These are phyloP conservation scores for Rhodophaea formosa DNA, from an alignment of 2,888 invertebrate genomes.

Conservation along the genomic window DNA sequence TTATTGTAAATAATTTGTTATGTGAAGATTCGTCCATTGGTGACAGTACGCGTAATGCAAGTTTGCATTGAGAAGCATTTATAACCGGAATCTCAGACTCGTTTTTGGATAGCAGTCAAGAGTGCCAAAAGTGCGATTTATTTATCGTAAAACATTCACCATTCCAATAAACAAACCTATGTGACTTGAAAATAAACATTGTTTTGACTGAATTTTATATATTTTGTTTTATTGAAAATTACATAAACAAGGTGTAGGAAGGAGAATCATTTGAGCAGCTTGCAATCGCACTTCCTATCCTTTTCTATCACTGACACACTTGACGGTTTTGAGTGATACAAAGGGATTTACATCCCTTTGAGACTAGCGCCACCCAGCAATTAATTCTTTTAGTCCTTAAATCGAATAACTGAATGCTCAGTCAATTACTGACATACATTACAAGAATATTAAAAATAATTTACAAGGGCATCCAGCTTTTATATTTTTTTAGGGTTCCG, in stretches of 20 bases:
- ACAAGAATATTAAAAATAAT: no score
- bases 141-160: slow-evolving; percentile 54
- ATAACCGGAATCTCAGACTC: slow-evolving; percentile 64
- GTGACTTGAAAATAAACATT: slow-evolving; percentile 63
- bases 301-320: no score
- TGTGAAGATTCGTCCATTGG: slow-evolving; percentile 61
- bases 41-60: slow-evolving; percentile 32
- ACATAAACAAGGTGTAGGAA: neutral
- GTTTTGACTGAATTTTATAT: slow-evolving; percentile 70
- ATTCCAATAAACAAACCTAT: slow-evolving; percentile 69
- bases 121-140: slow-evolving; percentile 69
- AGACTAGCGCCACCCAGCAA: no score
- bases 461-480: no score
- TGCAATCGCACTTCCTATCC: no score
- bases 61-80: slow-evolving; percentile 61
- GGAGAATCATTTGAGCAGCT: neutral
- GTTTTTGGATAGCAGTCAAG: slow-evolving; percentile 46
- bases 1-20: slow-evolving; percentile 74
- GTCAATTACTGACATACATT: no score
- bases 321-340: no score
- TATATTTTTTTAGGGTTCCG: no score
- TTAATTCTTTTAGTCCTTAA: no score
- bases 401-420: no score
- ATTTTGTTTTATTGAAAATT: slow-evolving; percentile 34
- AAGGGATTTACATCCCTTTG: no score